Conservation (phyloP, 2,888 invertebrate genomes). For the Sphaerophoria rueppellii region DNA sequence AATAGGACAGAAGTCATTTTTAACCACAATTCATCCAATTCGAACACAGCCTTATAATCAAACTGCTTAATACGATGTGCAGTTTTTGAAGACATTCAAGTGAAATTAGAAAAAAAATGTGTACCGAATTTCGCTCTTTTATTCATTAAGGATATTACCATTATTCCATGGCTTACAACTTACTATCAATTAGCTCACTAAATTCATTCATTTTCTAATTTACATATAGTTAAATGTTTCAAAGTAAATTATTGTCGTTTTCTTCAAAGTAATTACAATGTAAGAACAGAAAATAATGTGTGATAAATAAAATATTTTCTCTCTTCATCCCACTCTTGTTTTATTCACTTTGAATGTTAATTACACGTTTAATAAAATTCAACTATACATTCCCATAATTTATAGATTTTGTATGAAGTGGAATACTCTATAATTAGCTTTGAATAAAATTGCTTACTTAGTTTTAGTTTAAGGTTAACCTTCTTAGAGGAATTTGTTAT, state of each 20-base stretch:
- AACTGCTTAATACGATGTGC: no score
- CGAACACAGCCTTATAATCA: no score
- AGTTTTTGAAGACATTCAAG: no score
- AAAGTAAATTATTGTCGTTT: no score
- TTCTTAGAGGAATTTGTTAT: neutral
- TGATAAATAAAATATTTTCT: constrained; percentile 9
- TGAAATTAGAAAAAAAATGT: no score
- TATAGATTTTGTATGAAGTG: neutral
- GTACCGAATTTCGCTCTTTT: no score
- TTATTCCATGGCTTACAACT: neutral
- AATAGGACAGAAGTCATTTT: no score
- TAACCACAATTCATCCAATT: no score
- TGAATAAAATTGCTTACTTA: neutral
- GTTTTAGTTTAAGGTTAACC: constrained; percentile 19
- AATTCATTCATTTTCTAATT: neutral
- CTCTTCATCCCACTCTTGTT: neutral
- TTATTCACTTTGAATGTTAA: neutral
- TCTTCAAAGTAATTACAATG: neutral
- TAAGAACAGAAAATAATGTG: neutral
- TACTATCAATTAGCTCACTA: neutral
- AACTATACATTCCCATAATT: neutral
- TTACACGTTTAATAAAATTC: neutral
- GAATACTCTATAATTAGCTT: neutral
- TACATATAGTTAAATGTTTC: no score
- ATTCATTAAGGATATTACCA: neutral